Evolutionary conservation across 2,797 vertebrate genomes (phyloP), one percentile per base, ranked within the genome.

Genomic region (Otolemur crassicaudatus): DNA sequence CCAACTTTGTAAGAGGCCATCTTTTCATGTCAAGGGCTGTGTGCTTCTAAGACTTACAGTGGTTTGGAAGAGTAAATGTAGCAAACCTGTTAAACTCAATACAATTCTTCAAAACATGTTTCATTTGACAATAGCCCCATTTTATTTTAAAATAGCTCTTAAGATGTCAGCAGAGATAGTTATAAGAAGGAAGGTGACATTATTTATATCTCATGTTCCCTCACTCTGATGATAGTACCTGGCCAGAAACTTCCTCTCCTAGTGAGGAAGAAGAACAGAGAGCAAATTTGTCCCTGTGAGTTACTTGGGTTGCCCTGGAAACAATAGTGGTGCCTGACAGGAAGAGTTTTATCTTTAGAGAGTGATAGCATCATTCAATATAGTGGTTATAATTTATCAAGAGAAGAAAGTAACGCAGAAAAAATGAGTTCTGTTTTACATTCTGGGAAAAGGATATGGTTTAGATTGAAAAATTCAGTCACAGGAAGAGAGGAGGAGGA

Each of bases 351-450:
- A 83, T 82, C 87, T 83, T 70, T 53, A 58, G 34, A 88, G 22
- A 90, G 61, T 40, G 76, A 83, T 58, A 70, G 56, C 49, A 60
- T 93, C 81, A 90, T 37, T 87, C 82, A 91, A 65, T 72, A 65
- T 40, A 49, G 29, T 5, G 34, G 56, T 40, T 90, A 73, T 60
- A 87, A 87, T 93, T 87, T 82, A 95, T 90, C 75, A 87, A 65
- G 27, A 72, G 31, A 31, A 91, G 61, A 17, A 80, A 65, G 11
- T 5, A 82, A 81, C 20, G 31, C 29, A 90, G 75, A 72, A 56
- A 80, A 80, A 90, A 82, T 82, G 19, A 90, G 77, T 90, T 83
- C 17, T 82, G 22, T n/a, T 83, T 77, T 87, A 87, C 31, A 90
- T 87, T 90, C 25, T 79, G 8, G 17, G 53, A 63, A 85, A 72